These are phyloP conservation scores for Drosophila neonasuta DNA, from an alignment of 2,888 invertebrate genomes.

Conservation along the genomic window DNA sequence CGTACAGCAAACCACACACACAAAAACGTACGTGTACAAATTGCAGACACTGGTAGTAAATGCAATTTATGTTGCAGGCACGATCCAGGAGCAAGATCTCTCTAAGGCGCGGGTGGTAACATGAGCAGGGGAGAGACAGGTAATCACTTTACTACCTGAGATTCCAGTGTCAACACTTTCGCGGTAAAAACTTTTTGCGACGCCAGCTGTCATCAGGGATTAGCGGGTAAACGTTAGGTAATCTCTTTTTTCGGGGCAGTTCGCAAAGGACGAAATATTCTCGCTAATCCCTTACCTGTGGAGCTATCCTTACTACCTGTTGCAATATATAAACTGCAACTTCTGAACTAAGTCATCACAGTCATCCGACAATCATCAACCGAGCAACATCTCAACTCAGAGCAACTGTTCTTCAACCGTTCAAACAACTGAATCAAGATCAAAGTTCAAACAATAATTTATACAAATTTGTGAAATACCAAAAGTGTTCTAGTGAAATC, in stretches of 20 bases:
- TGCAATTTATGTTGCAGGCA: slow-evolving; percentile 54
- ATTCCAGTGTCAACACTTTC: slow-evolving; percentile 14
- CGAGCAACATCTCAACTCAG: slow-evolving; percentile 24
- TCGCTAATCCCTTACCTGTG: neutral
- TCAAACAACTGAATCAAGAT: neutral
- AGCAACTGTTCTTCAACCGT: neutral
- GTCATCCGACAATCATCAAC: slow-evolving; percentile 22
- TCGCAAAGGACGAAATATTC: slow-evolving; percentile 17
- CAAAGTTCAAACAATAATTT: neutral
- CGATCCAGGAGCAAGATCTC: slow-evolving; percentile 40
- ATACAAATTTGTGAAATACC: neutral
- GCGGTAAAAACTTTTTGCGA: slow-evolving; percentile 4
- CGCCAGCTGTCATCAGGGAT: slow-evolving; percentile 42
- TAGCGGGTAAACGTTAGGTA: slow-evolving; percentile 7
- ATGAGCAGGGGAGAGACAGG: slow-evolving; percentile 1
- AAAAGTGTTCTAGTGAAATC: neutral
- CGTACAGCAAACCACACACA: slow-evolving; percentile 15
- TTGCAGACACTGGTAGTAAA: slow-evolving; percentile 59
- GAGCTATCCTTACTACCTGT: slow-evolving; percentile 16
- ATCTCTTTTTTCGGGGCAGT: neutral
- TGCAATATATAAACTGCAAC: slow-evolving; percentile 24
- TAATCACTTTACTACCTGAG: slow-evolving; percentile 1
- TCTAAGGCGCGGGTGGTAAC: neutral
- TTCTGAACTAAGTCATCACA: slow-evolving; percentile 17
- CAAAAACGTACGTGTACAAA: slow-evolving; percentile 51